Evolutionary conservation across 2,113 vertebrate species (phyloP), one percentile per base, ranked within the genome.

Genomic region (Ploceus nigricollis): DNA sequence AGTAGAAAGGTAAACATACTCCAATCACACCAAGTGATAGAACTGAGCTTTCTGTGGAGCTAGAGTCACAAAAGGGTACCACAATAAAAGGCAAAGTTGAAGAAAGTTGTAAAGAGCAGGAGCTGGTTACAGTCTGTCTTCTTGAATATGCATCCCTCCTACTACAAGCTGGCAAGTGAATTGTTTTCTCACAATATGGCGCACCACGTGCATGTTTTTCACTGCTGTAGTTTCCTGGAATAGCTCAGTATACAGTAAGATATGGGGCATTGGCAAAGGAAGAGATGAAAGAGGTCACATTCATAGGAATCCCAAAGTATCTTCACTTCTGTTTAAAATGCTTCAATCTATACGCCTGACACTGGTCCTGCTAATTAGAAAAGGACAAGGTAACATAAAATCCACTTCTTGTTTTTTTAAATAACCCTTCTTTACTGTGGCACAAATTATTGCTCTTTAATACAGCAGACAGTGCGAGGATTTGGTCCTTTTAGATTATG

Each of bases 141-240:
- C 70, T 40, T 61, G 72, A 91, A 91, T 77, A 83, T 89, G 81
- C 51, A 96, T 77, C 65, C 64, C 50, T 81, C 89, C 91, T 84
- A 72, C 83, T 83, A 70, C 51, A 93, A 84, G 72, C 64, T 91
- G 93, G 65, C 81, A 89, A 84, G 51, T 20, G 61, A 89, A 68
- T 69, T 54, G 44, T 72, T 48, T 78, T 91, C 90, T 91, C 51
- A 77, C 96, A 78, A 73, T 64, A 66, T 78, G 77, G 56, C 58
- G 60, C 45, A 78, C 42, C 89, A 71, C 69, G 42, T 50, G 66
- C 53, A 28, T 35, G 73, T 42, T 87, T 91, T 45, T 66, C 64
- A 54, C 56, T 89, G 81, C 77, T 87, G 47, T 31, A 27, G 40
- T 60, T 89, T 84, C 69, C 90, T 93, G 48, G 61, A 93, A 82